Evolutionary conservation across 2,113 vertebrate genomes (phyloP), one percentile per base, ranked within the genome.

Genomic region (Ciconia maguari): DNA sequence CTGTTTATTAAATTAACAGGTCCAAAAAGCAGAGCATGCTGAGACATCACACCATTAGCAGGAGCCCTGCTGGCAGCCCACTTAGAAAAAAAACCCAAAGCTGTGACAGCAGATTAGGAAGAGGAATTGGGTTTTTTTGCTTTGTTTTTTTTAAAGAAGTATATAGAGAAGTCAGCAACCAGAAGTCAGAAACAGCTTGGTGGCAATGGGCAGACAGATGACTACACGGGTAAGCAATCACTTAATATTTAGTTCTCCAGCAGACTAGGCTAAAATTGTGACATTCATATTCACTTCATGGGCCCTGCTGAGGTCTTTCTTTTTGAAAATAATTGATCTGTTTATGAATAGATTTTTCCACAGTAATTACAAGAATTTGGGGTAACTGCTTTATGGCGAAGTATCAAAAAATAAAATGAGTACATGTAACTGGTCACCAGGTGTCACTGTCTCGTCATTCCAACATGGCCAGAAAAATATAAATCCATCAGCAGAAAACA

Each of bases 371-470:
- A 17, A 82, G 38, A 32, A 76, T 66, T 65, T 62, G 46, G 21
- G n/a, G 58, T 49, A 70, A 83, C 17, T 62, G 22, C 32, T 87
- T 58, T 20, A 25, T 11, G 13, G 57, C 1, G 5, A 72, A 74
- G 8, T 24, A 57, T 13, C 15, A 74, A 77, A 76, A 85, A 64
- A 32, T 20, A 42, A 71, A 84, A 76, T 4, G 5, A 65, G 38
- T 70, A 18, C 71, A 74, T 52, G 32, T 5, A 83, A 83, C 13
- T 30, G 60, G 76, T 93, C 92, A 92, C 76, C 95, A 96, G 96
- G 41, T 92, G 92, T 95, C 95, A 96, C 83, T 93, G 80, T 96
- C 72, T 68, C 1, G 62, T 93, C 83, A 82, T 36, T 18, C 46
- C 86, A 79, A 48, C 24, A 29, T 20, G 79, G 51, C 24, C 29